Base-by-base conservation (phyloP, 2,888 invertebrate species). In the Iselma pallidipennis region DNA sequence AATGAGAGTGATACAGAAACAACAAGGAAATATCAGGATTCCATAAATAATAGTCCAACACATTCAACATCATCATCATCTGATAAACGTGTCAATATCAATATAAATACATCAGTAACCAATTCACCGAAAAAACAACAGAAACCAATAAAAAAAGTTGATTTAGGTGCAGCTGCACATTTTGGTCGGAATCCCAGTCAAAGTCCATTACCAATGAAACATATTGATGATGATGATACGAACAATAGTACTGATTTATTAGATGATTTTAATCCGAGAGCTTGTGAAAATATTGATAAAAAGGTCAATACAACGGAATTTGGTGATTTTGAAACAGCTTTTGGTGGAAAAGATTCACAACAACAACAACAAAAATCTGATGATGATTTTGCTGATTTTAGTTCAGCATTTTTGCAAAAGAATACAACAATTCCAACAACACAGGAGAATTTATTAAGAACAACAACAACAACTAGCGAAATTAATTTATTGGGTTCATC, bases 381-480 rank as follows among this genome's bases (percentile, higher is more conserved):
- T 63, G 91, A 89, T 70, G 91, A 90, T 67, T 94, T 94, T 81
- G 94, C 93, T 0, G 94, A 94, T 82, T 94, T 94, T 79, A 85
- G 85, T 63, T 87, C 88, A 49, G 92, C 92, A 7, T 94, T 93
- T 81, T 33, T 59, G 19, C 49, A 37, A 4, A 25, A 33, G 31
- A 50, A 28, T 14, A 16, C 56, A 23, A 25, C 42, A 45, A 50
- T 59, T 42, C 19, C 58, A 55, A 29, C 55, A n/a, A 49, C 51
- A 54, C 51, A 29, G 10, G n/a, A 14, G 12, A 28, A 19, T 19
- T 33, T 55, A 23, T 49, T 51, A 12, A 23, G 10, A 7, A 28
- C 28, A 5, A 28, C 28, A 7, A 28, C 28, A 5, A 28, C 28
- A 1, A 45, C 21, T 45, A 21, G 21, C 12, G 45, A 21, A 2